Evolutionary conservation across 2,888 invertebrate genomes (phyloP).

Genomic region (Panzeria rudis): DNA sequence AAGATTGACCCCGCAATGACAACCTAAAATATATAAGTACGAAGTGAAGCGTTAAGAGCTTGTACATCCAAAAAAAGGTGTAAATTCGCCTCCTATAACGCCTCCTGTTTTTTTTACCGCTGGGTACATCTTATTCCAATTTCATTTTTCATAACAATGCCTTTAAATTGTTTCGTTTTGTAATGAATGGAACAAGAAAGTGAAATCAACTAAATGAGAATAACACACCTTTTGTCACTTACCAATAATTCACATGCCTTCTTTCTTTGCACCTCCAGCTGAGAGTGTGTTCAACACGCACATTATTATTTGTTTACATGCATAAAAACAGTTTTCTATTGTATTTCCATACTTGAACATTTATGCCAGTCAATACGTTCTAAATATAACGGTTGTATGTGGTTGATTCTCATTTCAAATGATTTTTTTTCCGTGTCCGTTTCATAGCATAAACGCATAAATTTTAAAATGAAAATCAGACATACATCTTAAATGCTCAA

Average conservation of each 20-base stretch:
- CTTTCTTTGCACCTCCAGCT: conserved; percentile 42
- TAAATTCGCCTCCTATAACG: too few species aligned
- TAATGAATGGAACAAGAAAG: conserved; percentile 46
- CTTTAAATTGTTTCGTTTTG: conserved; percentile 37
- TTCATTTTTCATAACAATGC: conserved; percentile 32
- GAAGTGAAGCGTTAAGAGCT: too few species aligned
- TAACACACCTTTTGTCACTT: conserved; percentile 67
- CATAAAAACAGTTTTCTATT: conserved; percentile 47
- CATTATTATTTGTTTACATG: conserved; percentile 19
- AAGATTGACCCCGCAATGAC: too few species aligned
- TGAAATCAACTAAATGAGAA: conserved; percentile 41
- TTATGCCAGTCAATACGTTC: conserved; percentile 55
- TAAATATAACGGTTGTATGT: neutral
- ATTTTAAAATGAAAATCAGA: too few species aligned
- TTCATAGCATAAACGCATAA: too few species aligned
- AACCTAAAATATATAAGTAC: too few species aligned
- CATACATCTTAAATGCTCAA: too few species aligned
- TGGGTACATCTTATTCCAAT: neutral
- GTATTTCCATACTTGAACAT: conserved; percentile 43
- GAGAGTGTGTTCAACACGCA: conserved; percentile 62
- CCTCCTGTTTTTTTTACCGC: too few species aligned
- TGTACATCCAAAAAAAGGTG: too few species aligned
- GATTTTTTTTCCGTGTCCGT: too few species aligned
- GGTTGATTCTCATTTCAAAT: too few species aligned
- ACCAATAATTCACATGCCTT: conserved; percentile 33